Conservation (phyloP, 2,113 vertebrate genomes). For the Epinephelus cyanopodus region DNA sequence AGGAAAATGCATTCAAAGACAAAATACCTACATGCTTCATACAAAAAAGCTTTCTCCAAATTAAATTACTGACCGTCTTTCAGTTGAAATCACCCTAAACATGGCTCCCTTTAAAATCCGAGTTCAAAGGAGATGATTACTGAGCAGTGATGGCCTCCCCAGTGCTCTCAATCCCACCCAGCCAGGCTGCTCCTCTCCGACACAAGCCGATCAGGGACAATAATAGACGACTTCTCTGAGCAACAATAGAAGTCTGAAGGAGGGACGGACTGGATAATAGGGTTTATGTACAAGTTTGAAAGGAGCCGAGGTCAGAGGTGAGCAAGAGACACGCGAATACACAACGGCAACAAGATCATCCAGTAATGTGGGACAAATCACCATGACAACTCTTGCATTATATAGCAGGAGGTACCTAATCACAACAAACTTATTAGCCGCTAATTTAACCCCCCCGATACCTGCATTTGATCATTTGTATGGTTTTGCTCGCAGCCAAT, state of each 20-base stretch:
- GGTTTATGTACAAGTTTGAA: slow-evolving; percentile 57
- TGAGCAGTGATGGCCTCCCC: neutral
- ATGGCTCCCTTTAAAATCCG: neutral
- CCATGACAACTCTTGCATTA: neutral
- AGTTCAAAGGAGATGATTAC: slow-evolving; percentile 37
- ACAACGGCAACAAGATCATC: slow-evolving; percentile 13
- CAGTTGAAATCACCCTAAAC: slow-evolving; percentile 31
- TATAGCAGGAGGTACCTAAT: neutral
- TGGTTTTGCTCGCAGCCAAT: no score
- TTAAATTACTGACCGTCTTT: slow-evolving; percentile 32
- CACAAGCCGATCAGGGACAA: slow-evolving; percentile 60
- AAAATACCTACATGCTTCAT: no score
- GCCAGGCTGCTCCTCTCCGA: slow-evolving; percentile 22
- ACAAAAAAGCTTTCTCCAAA: neutral
- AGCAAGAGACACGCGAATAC: neutral
- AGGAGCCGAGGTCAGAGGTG: slow-evolving; percentile 42
- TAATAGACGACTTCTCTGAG: slow-evolving; percentile 53
- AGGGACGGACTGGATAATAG: slow-evolving; percentile 44
- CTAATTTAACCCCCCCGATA: neutral
- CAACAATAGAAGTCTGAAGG: slow-evolving; percentile 49
- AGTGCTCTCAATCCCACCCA: slow-evolving; percentile 50
- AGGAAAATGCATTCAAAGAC: neutral
- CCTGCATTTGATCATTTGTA: no score
- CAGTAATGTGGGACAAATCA: slow-evolving; percentile 6
- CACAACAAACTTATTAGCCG: neutral